Percentiles rank a stretch among this genome's conserved stretches.
These are phyloP conservation scores for Pogonocichla stellata DNA, from an alignment of 2,113 vertebrate genomes.

Conservation along the genomic window DNA sequence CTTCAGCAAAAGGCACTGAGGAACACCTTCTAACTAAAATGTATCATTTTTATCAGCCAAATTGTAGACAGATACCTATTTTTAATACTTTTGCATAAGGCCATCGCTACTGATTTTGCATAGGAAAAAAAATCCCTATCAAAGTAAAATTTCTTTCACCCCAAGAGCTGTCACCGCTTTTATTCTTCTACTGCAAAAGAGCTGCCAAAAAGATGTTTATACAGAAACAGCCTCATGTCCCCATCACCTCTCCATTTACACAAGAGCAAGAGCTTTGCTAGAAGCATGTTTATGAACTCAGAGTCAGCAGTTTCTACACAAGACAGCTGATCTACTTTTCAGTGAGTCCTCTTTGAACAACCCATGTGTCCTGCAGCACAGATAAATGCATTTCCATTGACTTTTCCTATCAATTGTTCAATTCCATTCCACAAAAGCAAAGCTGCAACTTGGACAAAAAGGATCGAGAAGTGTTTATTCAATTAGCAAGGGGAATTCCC, in stretches of 20 bases:
- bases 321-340: background rate
- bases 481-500: background rate
- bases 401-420: background rate
- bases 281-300: background rate
- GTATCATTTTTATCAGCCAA: background rate
- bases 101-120: background rate
- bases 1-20: background rate
- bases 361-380: background rate
- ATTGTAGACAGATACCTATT: background rate
- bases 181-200: background rate
- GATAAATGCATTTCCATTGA: background rate
- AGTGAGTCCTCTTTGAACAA: background rate
- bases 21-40: background rate
- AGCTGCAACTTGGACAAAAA: background rate
- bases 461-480: background rate
- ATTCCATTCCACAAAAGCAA: background rate
- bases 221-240: background rate
- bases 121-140: background rate
- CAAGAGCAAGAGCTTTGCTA: background rate
- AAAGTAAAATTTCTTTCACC: background rate
- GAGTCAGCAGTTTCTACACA: background rate
- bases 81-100: background rate
- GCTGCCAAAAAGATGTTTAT: background rate
- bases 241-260: background rate
- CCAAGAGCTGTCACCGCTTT: background rate